These are phyloP conservation scores for Capitulum mitella DNA, from an alignment of 2,888 invertebrate genomes.

Conservation along the genomic window DNA sequence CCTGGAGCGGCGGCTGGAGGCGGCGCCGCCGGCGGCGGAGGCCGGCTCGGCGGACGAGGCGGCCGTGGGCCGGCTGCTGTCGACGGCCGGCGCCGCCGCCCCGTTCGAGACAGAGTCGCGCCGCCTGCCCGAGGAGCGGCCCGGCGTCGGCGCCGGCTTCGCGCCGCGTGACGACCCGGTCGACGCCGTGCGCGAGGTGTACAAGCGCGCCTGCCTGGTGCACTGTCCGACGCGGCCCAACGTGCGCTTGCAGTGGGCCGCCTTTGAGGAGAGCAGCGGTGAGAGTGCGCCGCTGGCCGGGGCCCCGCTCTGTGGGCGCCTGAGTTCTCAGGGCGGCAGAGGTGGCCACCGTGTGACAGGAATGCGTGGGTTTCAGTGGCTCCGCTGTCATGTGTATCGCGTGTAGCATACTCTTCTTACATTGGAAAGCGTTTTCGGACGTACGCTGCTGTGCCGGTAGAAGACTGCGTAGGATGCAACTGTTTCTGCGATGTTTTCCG, in stretches of 20 bases:
- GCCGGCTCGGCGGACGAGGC: background rate
- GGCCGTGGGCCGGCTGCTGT: background rate
- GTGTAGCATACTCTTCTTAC: no score
- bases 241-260: slow-evolving; percentile 50
- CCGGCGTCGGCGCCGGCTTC: background rate
- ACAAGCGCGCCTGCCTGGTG: slow-evolving; percentile 48
- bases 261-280: slow-evolving; percentile 52
- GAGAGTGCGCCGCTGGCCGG: slow-evolving; percentile 35
- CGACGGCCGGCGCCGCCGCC: slow-evolving; percentile 14
- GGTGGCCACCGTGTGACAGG: no score
- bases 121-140: slow-evolving; percentile 28
- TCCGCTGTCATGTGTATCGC: no score
- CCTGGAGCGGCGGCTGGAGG: slow-evolving; percentile 37
- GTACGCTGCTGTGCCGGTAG: no score
- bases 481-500: no score
- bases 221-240: slow-evolving; percentile 51
- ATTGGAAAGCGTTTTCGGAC: no score
- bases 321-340: no score
- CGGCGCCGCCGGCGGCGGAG: background rate
- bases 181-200: slow-evolving; percentile 45
- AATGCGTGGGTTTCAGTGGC: no score
- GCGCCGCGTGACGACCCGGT: background rate
- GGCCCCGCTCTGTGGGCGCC: no score
- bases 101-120: slow-evolving; percentile 28
- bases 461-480: no score